Evolutionary conservation across 2,888 invertebrate species (phyloP), one percentile per base, ranked within the genome.

Genomic region (Petrolisthes cinctipes): DNA sequence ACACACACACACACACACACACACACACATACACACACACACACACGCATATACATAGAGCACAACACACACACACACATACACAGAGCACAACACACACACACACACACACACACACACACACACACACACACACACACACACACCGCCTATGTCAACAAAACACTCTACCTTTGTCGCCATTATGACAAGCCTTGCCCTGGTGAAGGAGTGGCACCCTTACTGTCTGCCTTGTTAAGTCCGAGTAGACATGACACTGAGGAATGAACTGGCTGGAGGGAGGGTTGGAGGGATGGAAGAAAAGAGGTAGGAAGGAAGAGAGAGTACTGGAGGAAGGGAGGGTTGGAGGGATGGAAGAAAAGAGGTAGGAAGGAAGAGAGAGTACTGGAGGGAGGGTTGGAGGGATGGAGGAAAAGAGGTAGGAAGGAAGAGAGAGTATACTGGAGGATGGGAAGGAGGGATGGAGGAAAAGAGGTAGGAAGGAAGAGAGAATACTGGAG

Each of bases 131-230:
- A n/a, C n/a, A n/a, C n/a, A n/a, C n/a, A n/a, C n/a, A n/a, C n/a
- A n/a, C n/a, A n/a, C 61, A n/a, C 78, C 61, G 11, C 78, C 84
- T 17, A 23, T 84, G 78, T 20, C 61, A 76, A 73, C 78, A 78
- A 37, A 4, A 37, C 53, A 5, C 56, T 57, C 78, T 61, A 23
- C 75, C n/a, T 51, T 61, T 56, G 23, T 56, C 51, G 84, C 66
- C 76, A 78, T 84, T 84, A 78, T 78, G 68, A 84, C 57, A 81
- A 57, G 71, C 53, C 56, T 73, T 85, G 71, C 23, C 80, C 23
- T 37, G n/a, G 53, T 80, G 80, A 71, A 11, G 53, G 14, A 54
- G 23, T 57, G 80, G 73, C 79, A 54, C 37, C 54, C n/a, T 56
- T 75, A 5, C 14, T n/a, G 37, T 56, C 61, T 37, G 7, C 71